phyloP scores from a whole-genome alignment of 2,888 invertebrate genomes.

The Clanis bilineata region DNA sequence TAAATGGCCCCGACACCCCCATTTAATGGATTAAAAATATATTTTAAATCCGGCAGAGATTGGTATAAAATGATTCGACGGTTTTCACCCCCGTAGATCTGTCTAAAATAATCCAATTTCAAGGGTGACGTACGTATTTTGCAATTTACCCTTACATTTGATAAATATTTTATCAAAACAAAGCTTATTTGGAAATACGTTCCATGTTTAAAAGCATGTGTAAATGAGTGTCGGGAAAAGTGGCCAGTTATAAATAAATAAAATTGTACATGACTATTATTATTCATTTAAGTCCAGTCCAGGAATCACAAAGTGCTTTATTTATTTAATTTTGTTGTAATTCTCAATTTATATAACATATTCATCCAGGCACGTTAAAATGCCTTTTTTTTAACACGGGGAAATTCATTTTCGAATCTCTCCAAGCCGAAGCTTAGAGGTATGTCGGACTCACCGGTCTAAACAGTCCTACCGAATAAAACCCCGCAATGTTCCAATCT shows the following conservation, averaged over 20 bases:
- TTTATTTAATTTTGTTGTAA: not conserved
- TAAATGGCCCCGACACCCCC: conserved; percentile 42
- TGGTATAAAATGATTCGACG: conserved; percentile 58
- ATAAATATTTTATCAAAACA: conserved; percentile 18
- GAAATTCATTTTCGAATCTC: no score
- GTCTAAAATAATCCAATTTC: conserved; percentile 19
- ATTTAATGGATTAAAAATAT: conserved; percentile 53
- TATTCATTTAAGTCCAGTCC: no score
- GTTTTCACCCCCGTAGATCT: conserved; percentile 43
- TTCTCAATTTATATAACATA: no score
- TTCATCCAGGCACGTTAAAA: no score
- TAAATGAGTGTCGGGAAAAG: not conserved
- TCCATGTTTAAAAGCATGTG: conserved; percentile 2
- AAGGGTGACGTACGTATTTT: conserved; percentile 23
- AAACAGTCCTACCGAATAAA: no score
- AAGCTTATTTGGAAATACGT: not conserved
- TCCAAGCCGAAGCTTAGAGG: no score
- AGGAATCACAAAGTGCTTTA: not conserved
- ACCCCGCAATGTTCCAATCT: no score
- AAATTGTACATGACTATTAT: no score
- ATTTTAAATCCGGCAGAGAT: conserved; percentile 55
- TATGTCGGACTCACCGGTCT: no score
- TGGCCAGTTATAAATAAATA: not conserved
- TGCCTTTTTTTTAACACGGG: no score
- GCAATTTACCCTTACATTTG: conserved; percentile 19